Evolutionary conservation across 2,113 vertebrate species (phyloP), one percentile per base, ranked within the genome.

Genomic region (Scomber japonicus): DNA sequence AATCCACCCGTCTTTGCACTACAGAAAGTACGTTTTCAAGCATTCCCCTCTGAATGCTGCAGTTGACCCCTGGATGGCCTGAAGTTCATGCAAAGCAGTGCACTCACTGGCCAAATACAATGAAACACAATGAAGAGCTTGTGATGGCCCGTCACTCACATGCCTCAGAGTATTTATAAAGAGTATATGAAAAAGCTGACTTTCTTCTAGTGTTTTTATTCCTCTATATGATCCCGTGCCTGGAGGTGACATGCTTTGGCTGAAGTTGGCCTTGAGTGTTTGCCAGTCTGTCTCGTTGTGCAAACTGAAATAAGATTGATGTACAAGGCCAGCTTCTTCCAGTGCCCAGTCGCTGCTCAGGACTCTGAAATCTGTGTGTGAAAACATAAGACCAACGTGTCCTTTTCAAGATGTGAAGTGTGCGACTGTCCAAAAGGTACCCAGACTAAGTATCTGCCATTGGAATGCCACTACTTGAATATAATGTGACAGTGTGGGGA

Each of bases 401-500:
- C 62, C 30, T 60, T 51, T 59, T 30, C 60, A 12, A 78, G 57
- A 83, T 85, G 71, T 76, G 70, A 70, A 71, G 71, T 56, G 62
- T 73, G 76, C 30, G 73, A 65, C 50, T 69, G 61, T 84, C 45
- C 48, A 62, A 75, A 84, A 83, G 76, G 77, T 81, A 84, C 81
- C 5, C 14, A 80, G 46, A 78, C 31, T n/a, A 56, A 74, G 56
- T 66, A 64, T 85, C 69, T 84, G 45, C 46, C 19, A 11, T 72
- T 68, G 53, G 63, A 82, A 71, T 44, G 70, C 75, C 77, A 73
- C 81, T 81, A 89, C 88, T 88, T 92, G 81, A 93, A 85, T 80
- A 71, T 79, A 82, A 82, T 84, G 82, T 79, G 82, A 88, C 19
- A 2, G 61, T 35, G 76, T 59, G 35, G 72, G 70, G 44, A 76